phyloP scores from a whole-genome alignment of 2,797 vertebrate species.

The Peromyscus eremicus region DNA sequence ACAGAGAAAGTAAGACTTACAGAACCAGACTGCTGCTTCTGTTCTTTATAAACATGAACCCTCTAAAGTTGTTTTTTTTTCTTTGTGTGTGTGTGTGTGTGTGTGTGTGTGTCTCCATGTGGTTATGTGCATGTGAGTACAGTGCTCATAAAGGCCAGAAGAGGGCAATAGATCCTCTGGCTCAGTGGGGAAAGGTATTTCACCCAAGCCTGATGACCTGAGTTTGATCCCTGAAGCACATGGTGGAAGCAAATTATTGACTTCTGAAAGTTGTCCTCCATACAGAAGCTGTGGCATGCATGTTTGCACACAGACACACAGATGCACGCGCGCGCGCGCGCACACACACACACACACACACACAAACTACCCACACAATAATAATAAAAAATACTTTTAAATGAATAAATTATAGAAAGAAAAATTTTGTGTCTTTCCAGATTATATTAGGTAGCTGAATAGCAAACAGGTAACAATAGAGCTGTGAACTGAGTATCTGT shows the following conservation, averaged over 20 bases:
- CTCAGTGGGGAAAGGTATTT: not conserved
- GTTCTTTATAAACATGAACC: not conserved
- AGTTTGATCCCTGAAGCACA: not conserved
- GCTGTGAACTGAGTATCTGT: not conserved
- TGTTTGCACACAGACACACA: not conserved
- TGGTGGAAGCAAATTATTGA: not conserved
- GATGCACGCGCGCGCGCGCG: not conserved
- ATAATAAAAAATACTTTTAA: not conserved
- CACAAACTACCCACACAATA: not conserved
- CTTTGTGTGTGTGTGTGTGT: not conserved
- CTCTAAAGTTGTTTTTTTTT: not conserved
- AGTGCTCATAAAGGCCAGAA: not conserved
- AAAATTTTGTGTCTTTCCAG: not conserved
- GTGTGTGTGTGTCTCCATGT: not conserved
- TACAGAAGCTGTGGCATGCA: not conserved
- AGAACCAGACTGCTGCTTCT: not conserved
- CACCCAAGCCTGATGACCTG: too few species aligned
- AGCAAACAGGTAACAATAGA: not conserved
- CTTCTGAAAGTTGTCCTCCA: not conserved
- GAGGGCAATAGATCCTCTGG: not conserved
- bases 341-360: not conserved
- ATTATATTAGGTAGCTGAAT: not conserved
- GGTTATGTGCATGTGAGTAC: not conserved
- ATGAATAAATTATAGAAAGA: conserved; percentile 2
- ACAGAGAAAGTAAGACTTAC: not conserved